phyloP scores from a whole-genome alignment of 2,113 vertebrate species.

The Sylvia atricapilla region DNA sequence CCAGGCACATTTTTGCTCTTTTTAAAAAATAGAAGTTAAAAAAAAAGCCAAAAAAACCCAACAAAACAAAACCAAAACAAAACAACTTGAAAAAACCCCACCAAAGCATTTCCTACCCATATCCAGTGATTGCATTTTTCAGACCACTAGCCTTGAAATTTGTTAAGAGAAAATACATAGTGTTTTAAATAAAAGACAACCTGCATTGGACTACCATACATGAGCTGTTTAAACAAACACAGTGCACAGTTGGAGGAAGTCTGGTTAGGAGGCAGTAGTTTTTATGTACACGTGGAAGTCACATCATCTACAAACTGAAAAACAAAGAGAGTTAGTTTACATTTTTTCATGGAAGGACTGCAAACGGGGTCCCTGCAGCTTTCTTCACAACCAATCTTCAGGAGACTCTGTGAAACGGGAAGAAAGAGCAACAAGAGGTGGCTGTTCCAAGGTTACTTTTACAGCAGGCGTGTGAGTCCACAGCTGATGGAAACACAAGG shows the following conservation, averaged over 20 bases:
- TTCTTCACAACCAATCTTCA: constrained; percentile 43
- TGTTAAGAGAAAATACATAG: constrained; percentile 68
- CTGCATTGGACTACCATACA: constrained; percentile 71
- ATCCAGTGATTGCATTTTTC: constrained; percentile 76
- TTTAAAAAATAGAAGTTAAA: background rate
- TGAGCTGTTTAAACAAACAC: constrained; percentile 77
- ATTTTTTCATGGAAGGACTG: constrained; percentile 61
- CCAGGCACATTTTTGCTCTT: constrained; percentile 59
- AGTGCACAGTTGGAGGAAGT: constrained; percentile 88
- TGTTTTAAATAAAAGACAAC: constrained; percentile 75
- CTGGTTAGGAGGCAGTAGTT: constrained; percentile 74
- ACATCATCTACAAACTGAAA: constrained; percentile 70
- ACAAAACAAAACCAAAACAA: background rate
- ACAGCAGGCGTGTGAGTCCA: background rate
- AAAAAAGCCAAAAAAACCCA: background rate
- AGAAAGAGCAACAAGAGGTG: constrained; percentile 27
- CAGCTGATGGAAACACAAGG: background rate
- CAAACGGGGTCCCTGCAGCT: constrained; percentile 43
- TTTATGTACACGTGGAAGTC: constrained; percentile 79
- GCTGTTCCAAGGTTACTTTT: background rate
- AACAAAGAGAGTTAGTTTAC: constrained; percentile 40
- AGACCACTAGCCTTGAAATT: constrained; percentile 60
- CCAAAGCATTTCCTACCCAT: constrained; percentile 50
- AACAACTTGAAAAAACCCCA: background rate
- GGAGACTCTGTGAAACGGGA: background rate